Evolutionary conservation across 2,113 vertebrate species (phyloP).

Genomic region (Xiphorhynchus elegans): DNA sequence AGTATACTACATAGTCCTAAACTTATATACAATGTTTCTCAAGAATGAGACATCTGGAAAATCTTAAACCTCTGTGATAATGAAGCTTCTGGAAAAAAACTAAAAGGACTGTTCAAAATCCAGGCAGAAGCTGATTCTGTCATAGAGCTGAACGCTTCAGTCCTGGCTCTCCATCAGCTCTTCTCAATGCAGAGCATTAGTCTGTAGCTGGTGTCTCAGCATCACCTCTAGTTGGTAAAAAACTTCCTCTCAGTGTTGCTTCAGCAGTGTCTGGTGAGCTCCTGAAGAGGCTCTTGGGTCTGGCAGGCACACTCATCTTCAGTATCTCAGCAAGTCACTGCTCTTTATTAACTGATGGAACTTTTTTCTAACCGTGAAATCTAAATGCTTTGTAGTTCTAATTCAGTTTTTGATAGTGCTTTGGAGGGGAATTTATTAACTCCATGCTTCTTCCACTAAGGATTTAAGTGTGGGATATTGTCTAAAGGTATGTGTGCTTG

Average conservation of each 20-base stretch:
- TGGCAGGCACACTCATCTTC: background rate
- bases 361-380: background rate
- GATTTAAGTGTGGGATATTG: background rate
- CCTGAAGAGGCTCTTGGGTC: background rate
- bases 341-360: background rate
- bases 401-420: background rate
- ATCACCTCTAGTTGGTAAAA: background rate
- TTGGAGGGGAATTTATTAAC: background rate
- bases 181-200: background rate
- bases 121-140: background rate
- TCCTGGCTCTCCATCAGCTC: background rate
- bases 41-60: background rate
- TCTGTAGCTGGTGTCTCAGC: background rate
- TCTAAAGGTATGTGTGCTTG: background rate
- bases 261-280: background rate
- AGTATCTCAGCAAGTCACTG: background rate
- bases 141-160: background rate
- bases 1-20: background rate
- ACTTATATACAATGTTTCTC: background rate
- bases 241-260: accelerated
- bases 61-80: background rate
- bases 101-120: background rate
- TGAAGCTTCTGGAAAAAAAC: background rate
- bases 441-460: background rate
- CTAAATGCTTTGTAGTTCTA: background rate